These are phyloP conservation scores for Phenganax subtilis DNA, from an alignment of 92 coral and sea anemone species.

Conservation along the genomic window DNA sequence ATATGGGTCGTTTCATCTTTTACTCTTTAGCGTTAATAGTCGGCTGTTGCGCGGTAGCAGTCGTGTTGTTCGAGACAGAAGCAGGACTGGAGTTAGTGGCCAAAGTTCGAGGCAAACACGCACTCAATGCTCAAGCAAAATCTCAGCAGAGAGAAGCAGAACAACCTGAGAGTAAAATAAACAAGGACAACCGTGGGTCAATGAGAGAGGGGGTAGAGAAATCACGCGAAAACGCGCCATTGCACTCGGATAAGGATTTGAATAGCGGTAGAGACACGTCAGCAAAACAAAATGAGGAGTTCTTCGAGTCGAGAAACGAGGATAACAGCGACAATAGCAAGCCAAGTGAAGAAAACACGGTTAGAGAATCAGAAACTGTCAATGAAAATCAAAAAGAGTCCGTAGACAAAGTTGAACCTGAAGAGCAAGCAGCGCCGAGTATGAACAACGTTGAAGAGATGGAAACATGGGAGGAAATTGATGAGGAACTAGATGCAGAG, in stretches of 20 bases:
- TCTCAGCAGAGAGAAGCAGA: neutral
- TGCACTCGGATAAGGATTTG: neutral
- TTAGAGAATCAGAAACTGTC: neutral
- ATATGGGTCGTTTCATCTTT: conserved; percentile 36
- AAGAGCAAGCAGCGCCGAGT: conserved; percentile 55
- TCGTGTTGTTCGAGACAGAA: conserved; percentile 35
- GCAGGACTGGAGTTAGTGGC: conserved; percentile 33
- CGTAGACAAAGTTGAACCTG: neutral
- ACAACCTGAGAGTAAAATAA: neutral
- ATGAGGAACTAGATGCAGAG: neutral
- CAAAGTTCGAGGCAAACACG: conserved; percentile 9
- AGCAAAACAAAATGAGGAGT: neutral
- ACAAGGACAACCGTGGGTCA: neutral
- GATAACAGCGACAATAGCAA: neutral
- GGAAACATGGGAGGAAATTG: conserved; percentile 14
- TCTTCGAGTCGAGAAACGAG: conserved; percentile 9
- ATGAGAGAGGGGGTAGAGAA: neutral
- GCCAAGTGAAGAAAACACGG: neutral
- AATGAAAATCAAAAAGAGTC: neutral
- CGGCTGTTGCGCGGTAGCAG: conserved; percentile 36
- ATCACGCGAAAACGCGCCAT: neutral
- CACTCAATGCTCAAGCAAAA: neutral
- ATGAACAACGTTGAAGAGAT: conserved; percentile 54
- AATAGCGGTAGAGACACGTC: conserved; percentile 15
- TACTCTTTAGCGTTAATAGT: conserved; percentile 24